These are phyloP conservation scores for Ectropis grisescens DNA, from an alignment of 1,140 invertebrate species.

Conservation along the genomic window DNA sequence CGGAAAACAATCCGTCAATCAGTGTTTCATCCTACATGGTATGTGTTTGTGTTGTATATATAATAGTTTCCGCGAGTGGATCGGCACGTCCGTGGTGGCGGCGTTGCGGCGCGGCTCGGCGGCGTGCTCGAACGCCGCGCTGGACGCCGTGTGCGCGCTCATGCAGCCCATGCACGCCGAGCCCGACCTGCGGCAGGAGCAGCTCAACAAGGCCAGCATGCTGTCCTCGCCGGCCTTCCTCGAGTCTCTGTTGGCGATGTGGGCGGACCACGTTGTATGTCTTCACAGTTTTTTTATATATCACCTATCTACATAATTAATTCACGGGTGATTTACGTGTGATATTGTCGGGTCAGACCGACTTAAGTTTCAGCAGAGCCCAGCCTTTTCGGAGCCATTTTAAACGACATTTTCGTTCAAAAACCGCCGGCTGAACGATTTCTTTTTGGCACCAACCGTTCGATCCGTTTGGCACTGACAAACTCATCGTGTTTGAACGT, in stretches of 20 bases:
- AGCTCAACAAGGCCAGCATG: conserved; percentile 97
- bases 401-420: too few species aligned
- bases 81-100: conserved; percentile 92
- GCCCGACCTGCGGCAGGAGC: conserved; percentile 95
- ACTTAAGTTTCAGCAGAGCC: too few species aligned
- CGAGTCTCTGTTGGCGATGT: conserved; percentile 94
- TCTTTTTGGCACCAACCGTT: too few species aligned
- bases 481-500: too few species aligned
- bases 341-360: too few species aligned
- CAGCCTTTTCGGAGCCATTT: too few species aligned
- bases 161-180: conserved; percentile 99
- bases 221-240: conserved; percentile 94
- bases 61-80: conserved; percentile 95
- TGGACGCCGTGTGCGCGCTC: conserved; percentile 97
- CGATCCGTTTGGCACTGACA: too few species aligned
- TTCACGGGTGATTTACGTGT: too few species aligned
- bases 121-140: conserved; percentile 94
- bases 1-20: too few species aligned
- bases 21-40: conserved; percentile 1
- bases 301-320: too few species aligned
- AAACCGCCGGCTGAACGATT: too few species aligned
- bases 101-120: conserved; percentile 91
- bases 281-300: neutral
- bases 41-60: conserved; percentile 57
- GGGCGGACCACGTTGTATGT: conserved; percentile 94